phyloP scores from a whole-genome alignment of 2,888 invertebrate species.

The Melipona bicolor region DNA sequence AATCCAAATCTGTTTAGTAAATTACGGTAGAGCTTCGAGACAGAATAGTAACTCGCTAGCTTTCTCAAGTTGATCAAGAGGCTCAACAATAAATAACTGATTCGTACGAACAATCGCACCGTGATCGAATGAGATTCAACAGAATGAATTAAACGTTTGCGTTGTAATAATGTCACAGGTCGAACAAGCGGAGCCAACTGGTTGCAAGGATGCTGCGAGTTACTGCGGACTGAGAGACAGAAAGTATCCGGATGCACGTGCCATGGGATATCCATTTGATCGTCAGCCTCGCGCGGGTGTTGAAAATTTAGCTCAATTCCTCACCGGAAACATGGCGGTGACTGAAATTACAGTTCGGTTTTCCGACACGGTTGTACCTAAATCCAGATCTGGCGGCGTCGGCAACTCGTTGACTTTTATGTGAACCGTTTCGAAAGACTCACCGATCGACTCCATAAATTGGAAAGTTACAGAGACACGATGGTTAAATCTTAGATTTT shows the following conservation, averaged over 20 bases:
- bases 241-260: conserved; percentile 91
- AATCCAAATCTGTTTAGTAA: too few relatives aligned
- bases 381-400: conserved; percentile 75
- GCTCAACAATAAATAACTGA: too few relatives aligned
- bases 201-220: conserved; percentile 90
- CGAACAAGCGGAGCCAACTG: conserved; percentile 63
- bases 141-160: too few relatives aligned
- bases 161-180: conserved; percentile 62
- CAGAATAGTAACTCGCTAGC: too few relatives aligned
- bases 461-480: too few relatives aligned
- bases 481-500: too few relatives aligned
- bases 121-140: too few relatives aligned
- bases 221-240: conserved; percentile 92
- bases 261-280: conserved; percentile 95
- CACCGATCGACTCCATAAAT: too few relatives aligned
- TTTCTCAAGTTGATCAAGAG: too few relatives aligned
- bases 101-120: too few relatives aligned
- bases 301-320: conserved; percentile 87
- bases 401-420: conserved; percentile 60
- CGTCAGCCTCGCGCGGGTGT: conserved; percentile 87
- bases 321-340: conserved; percentile 90
- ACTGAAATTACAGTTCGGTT: conserved; percentile 88
- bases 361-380: conserved; percentile 85
- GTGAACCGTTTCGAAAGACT: conserved; percentile 11
- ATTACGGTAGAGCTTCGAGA: too few relatives aligned